A percentile compares a stretch with the other conserved stretches of the same genome.
phyloP scores from a whole-genome alignment of 64 coral and sea anemone species.

The Pocillopora verrucosa region DNA sequence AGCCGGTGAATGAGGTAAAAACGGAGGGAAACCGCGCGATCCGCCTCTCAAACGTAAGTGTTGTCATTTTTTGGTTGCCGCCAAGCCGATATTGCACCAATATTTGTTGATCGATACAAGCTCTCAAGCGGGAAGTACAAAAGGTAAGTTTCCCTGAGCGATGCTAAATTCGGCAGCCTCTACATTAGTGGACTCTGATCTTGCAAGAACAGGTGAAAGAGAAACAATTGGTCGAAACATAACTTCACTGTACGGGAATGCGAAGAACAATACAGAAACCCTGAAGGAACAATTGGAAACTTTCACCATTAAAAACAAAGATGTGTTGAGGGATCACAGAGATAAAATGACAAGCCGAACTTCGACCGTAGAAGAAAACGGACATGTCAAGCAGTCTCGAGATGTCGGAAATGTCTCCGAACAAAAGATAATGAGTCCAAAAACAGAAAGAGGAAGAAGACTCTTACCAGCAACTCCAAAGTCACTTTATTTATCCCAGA shows the following conservation, averaged over 20 bases:
- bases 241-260: background rate
- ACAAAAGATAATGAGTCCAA: conserved; percentile 10
- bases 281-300: conserved; percentile 14
- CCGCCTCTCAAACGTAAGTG: background rate
- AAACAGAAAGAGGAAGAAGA: conserved; percentile 6
- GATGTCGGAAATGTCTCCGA: background rate
- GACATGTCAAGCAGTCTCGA: conserved; percentile 1
- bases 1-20: background rate
- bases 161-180: conserved; percentile 36
- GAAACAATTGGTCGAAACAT: conserved; percentile 18
- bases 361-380: background rate
- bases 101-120: background rate
- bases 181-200: background rate
- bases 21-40: background rate
- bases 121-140: background rate
- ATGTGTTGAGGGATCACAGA: background rate
- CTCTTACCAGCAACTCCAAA: conserved; percentile 25
- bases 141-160: background rate
- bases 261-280: conserved; percentile 9
- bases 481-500: background rate
- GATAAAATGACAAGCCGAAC: background rate
- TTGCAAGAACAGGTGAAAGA: background rate
- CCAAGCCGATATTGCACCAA: background rate
- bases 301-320: background rate
- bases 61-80: background rate